Evolutionary conservation across 2,113 vertebrate genomes (phyloP).

Genomic region (Pycnonotus jocosus): DNA sequence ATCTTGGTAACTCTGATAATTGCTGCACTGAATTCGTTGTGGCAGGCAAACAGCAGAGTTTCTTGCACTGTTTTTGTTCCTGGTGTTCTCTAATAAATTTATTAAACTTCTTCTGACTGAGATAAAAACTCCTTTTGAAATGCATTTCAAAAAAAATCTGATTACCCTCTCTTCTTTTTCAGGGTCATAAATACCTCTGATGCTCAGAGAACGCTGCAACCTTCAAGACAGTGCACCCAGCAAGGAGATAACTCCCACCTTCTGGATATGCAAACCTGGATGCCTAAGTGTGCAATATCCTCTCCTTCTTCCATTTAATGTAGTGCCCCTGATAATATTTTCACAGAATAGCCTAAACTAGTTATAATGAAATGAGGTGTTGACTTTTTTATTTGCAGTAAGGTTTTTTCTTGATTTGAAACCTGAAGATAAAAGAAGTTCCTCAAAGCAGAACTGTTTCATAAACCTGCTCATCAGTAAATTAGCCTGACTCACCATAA

Average conservation of each 20-base stretch:
- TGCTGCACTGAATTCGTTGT: not conserved
- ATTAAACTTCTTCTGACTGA: not conserved
- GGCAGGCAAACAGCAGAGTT: not conserved
- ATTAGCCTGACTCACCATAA: not conserved
- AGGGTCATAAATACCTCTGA: not conserved
- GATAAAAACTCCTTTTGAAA: not conserved
- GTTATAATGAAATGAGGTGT: not conserved
- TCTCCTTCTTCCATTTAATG: not conserved
- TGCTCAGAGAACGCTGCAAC: not conserved
- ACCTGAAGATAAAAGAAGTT: not conserved
- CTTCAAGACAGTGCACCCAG: not conserved
- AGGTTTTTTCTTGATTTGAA: not conserved
- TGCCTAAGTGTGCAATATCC: not conserved
- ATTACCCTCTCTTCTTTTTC: not conserved
- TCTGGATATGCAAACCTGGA: not conserved
- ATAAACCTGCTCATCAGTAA: not conserved
- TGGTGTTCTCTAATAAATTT: not conserved
- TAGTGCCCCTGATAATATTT: not conserved
- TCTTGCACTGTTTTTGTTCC: not conserved
- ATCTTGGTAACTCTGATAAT: not conserved
- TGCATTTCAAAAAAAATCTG: not conserved
- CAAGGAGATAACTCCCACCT: not conserved
- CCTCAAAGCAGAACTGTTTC: not conserved
- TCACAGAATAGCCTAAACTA: not conserved
- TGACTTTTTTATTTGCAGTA: not conserved